Base-by-base conservation (phyloP, 2,797 vertebrate genomes). In the Parotocinclus haroldoi region DNA sequence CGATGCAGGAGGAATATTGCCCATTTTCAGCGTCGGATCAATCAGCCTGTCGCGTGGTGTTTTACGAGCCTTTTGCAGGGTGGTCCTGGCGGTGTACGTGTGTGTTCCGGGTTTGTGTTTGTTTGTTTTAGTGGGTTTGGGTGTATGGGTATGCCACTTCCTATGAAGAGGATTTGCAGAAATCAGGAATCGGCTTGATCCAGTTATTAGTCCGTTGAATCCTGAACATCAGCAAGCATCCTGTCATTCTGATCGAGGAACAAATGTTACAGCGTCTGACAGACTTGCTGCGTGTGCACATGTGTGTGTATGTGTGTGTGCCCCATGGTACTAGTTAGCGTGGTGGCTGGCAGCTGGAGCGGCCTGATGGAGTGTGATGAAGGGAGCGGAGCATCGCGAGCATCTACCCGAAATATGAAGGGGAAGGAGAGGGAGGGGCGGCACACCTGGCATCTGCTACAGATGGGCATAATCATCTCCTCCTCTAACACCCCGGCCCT, bases 381-480 rank as follows among this genome's bases (percentile, higher is more conserved):
- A 69, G 75, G 71, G 77, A 77, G 76, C 61, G 53, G 77, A 78
- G 80, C 78, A 78, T 83, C 77, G 78, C 74, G 56, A 69, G 76
- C 73, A 71, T 71, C 73, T 65, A 69, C 75, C 60, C 68, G 72
- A 75, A 61, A 56, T 68, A 74, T 65, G 44, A 53, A 54, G 17
- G 68, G 46, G 68, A 66, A 73, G 49, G 62, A 64, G 73, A 57
- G 57, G 27, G 56, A 78, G 71, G 75, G 69, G 74, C 16, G 77
- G 80, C 86, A 88, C 87, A 89, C 89, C 89, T 89, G 88, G 87
- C 84, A 87, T 86, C 82, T 69, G 62, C 83, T 87, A 89, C 84
- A 90, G 87, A 89, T 90, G 89, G 87, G 86, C 82, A 86, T 83
- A 88, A 89, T 88, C 85, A 89, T 87, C 85, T 84, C 81, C 79